A percentile compares a stretch with the other conserved stretches of the same genome.
Evolutionary conservation across 2,888 invertebrate genomes (phyloP).

Genomic region (Branchellion lobata): DNA sequence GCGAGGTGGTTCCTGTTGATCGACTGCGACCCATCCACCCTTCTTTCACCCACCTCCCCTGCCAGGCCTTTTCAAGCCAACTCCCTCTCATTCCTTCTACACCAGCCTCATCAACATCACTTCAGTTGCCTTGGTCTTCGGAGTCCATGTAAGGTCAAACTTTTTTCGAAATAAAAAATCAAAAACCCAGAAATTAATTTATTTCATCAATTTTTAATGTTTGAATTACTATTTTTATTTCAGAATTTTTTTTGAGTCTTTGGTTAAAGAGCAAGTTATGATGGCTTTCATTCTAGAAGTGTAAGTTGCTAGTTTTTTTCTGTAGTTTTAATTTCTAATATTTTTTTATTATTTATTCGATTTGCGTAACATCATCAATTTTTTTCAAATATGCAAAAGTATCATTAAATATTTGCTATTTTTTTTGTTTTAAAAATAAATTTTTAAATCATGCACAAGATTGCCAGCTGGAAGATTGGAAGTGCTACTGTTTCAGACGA

Average conservation of each 20-base stretch:
- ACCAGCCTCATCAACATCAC: background rate
- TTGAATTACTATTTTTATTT: too few species aligned
- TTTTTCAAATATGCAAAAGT: background rate
- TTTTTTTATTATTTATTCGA: background rate
- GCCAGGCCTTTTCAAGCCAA: background rate
- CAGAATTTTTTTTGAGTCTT: background rate
- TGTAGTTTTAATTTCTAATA: background rate
- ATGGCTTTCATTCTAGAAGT: background rate
- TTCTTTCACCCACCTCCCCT: conserved; percentile 22
- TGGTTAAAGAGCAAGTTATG: background rate
- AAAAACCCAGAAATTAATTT: too few species aligned
- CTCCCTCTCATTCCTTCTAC: background rate
- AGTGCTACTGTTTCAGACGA: background rate
- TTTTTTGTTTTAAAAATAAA: background rate
- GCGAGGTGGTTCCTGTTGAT: conserved; percentile 1
- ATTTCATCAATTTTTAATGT: too few species aligned
- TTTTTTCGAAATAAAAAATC: background rate
- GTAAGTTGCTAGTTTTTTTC: background rate
- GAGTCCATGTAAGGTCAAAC: background rate
- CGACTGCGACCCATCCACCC: conserved; percentile 13
- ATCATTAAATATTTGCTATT: background rate
- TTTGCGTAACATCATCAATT: background rate
- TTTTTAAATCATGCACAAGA: background rate
- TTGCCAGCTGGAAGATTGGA: background rate
- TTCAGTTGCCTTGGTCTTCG: background rate